Conservation (phyloP, 2,888 invertebrate species). For the Tenthredo livida region DNA sequence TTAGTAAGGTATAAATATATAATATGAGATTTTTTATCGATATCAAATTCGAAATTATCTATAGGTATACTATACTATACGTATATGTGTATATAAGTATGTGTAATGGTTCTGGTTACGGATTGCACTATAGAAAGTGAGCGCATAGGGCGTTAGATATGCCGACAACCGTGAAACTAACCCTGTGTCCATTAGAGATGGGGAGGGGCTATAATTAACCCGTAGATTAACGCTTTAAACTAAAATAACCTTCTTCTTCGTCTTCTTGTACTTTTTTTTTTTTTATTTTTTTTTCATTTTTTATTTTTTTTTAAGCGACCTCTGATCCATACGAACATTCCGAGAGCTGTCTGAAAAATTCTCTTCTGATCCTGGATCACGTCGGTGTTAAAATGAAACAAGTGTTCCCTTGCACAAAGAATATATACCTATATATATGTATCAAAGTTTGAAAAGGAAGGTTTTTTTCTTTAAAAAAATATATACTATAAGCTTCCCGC, state of each 20-base stretch:
- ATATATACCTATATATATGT: not conserved
- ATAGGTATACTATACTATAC: not conserved
- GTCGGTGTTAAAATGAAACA: slow-evolving; percentile 10
- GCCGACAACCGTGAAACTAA: slow-evolving; percentile 56
- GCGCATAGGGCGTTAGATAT: not conserved
- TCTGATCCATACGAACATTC: slow-evolving; percentile 49
- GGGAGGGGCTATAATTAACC: slow-evolving; percentile 59
- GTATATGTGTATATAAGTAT: not conserved
- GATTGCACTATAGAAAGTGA: not conserved
- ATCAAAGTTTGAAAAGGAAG: slow-evolving; percentile 35
- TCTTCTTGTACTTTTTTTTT: not conserved
- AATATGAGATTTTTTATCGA: not conserved
- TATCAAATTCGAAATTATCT: not conserved
- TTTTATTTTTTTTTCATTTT: slow-evolving; percentile 7
- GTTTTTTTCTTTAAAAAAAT: slow-evolving; percentile 18
- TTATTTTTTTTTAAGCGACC: slow-evolving; percentile 31
- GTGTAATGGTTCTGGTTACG: not conserved
- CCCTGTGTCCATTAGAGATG: slow-evolving; percentile 49
- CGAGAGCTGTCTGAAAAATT: not conserved
- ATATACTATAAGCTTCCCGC: slow-evolving; percentile 10
- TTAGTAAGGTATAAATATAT: slow-evolving; percentile 31
- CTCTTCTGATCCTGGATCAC: not conserved
- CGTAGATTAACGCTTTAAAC: slow-evolving; percentile 59
- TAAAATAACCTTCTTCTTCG: slow-evolving; percentile 55
- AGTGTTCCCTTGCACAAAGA: not conserved